Evolutionary conservation across 2,888 invertebrate species (phyloP), one percentile per base, ranked within the genome.

Genomic region (Limenitis arthemis): DNA sequence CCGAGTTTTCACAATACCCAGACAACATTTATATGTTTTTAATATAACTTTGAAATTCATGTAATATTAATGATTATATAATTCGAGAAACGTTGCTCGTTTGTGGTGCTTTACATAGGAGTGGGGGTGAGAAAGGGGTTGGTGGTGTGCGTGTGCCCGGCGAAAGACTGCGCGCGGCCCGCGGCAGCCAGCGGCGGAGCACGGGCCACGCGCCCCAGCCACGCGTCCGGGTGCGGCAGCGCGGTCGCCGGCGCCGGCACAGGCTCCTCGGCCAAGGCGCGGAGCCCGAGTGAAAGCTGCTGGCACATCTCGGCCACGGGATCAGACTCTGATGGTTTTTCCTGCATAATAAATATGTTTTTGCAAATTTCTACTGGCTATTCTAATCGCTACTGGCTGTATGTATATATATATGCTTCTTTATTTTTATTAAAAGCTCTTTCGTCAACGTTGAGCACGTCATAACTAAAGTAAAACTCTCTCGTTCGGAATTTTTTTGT

Each of bases 191-290:
- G 90, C 78, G 64, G 87, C 70, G 64, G 90, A 74, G 47, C 77
- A 30, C 31, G 51, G 79, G 67, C 90, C 88, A 93, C 89, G 64
- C 92, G 90, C 7, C 93, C 94, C 60, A 95, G 78, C 94, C 94
- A 94, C 66, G 94, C 94, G 65, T 94, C 94, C 0, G 94, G 93
- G 75, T 91, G 92, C 30, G 94, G 94, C 72, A 93, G 85, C 54
- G 86, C 75, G 44, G 82, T 73, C 40, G 59, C 62, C 9, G 46
- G 36, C 11, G 62, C 66, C 56, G 64, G 65, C 54, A 76, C 75
- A 33, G 76, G 77, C 68, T 79, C 86, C 70, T 89, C 90, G 6
- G 90, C 89, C 56, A 95, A 88, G 51, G 94, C 89, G 48, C 93
- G 93, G 56, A 94, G 88, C 29, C 92, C 93, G 67, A 90, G 90